Evolutionary conservation across 2,888 invertebrate species (phyloP), one percentile per base, ranked within the genome.

Genomic region (Fabriciana adippe): DNA sequence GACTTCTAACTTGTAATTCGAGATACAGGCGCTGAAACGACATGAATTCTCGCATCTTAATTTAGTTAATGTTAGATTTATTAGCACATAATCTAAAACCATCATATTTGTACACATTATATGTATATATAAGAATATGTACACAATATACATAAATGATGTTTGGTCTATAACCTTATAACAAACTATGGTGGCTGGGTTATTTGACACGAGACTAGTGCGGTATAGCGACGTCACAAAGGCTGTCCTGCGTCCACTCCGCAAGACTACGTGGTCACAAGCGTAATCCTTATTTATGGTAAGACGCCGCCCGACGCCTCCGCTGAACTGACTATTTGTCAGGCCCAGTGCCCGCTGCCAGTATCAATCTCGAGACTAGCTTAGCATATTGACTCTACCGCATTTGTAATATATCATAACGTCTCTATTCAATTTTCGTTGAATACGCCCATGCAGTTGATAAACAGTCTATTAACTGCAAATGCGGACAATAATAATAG

Each of bases 281-380:
- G 68, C 80, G 74, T 92, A 92, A 93, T 93, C 93, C 92, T 93
- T 92, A 93, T 93, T 93, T 93, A 93, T 93, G 87, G 93, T 88
- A 90, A 91, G 90, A 91, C 85, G 90, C 83, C 83, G 76, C 81
- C 82, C 86, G 86, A 89, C 86, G 91, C 90, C 90, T 89, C 86
- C 81, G 79, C 79, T 83, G 83, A 82, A 85, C 90, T 87, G 81
- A 84, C 89, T 85, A 92, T 92, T 92, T 88, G 87, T 92, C 91
- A 91, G 82, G 79, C 83, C 81, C 77, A 78, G 81, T 81, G 79
- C 72, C 78, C 79, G 78, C 75, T 75, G 79, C 80, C 82, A 78
- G 86, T 83, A 92, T 92, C 92, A 90, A 92, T 92, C 92, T 90
- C 81, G 76, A 79, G 78, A 78, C 78, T 75, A 82, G 85, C 84